These are phyloP conservation scores for Mastigias papua DNA, from an alignment of 30 jellyfish, hydroid and myxozoan genomes.

Conservation along the genomic window DNA sequence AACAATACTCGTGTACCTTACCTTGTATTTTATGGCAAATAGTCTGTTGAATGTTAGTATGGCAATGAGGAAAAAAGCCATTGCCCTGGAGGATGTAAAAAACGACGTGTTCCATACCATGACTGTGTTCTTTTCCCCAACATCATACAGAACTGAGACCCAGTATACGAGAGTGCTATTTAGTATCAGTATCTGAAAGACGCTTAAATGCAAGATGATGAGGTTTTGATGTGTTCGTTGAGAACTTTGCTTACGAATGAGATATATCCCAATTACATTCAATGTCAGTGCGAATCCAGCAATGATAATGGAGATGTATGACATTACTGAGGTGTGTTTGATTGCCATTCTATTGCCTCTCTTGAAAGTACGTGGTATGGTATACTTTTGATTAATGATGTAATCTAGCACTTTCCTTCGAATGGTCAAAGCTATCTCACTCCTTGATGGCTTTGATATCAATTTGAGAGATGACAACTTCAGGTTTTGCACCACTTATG, in stretches of 20 bases:
- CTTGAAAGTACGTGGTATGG: no score
- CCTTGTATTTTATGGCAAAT: not conserved
- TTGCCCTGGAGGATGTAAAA: not conserved
- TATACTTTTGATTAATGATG: no score
- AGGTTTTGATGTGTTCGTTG: slow-evolving; percentile 34
- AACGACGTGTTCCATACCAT: not conserved
- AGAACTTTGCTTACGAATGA: not conserved
- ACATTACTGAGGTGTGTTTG: not conserved
- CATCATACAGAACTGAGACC: not conserved
- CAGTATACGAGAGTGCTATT: not conserved
- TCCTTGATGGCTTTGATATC: no score
- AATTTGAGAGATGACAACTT: no score
- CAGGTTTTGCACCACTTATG: no score
- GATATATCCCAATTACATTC: not conserved
- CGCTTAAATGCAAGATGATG: slow-evolving; percentile 8
- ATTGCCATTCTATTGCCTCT: no score
- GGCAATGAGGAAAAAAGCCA: not conserved
- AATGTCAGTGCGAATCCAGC: not conserved
- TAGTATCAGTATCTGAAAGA: not conserved
- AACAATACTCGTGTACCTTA: not conserved
- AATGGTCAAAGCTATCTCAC: no score
- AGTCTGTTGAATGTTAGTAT: slow-evolving; percentile 3
- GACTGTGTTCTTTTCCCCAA: not conserved
- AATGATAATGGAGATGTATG: not conserved
- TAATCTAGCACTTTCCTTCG: no score